Evolutionary conservation across 2,797 vertebrate species (phyloP), one percentile per base, ranked within the genome.

Genomic region (Spatula clypeata): DNA sequence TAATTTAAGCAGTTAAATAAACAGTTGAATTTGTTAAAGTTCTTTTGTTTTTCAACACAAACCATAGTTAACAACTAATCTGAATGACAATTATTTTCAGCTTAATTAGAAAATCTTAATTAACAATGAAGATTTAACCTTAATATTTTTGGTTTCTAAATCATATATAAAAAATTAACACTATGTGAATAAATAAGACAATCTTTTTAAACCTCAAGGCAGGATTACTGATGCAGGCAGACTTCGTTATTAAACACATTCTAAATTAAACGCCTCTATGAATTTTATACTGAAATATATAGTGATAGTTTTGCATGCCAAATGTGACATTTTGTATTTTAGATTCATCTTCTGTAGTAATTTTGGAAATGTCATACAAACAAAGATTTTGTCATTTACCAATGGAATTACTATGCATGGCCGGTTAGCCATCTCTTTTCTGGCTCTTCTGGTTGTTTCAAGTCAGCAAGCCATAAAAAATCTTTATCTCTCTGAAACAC

Each of bases 401-500:
- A 99, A 98, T 99, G 98, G 99, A 99, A 99, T 99, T 99, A 99
- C 99, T 99, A 99, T 99, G 99, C 99, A 98, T 99, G 99, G 99
- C 98, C 98, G 98, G 99, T 99, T 99, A 99, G 99, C 99, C 98
- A 98, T 98, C 98, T 98, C 98, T 98, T 98, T 97, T 95, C 98
- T 98, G 98, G 98, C 98, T 99, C 98, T 98, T 98, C 98, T 98
- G 98, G 98, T 99, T 99, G 99, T 99, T 99, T 99, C 99, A 99
- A 99, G 99, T 99, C 99, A 99, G 99, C 99, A 99, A 99, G 99
- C 99, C 99, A 99, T 99, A 99, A 99, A 99, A 99, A 99, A 99
- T 99, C 99, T 99, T 99, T 99, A 99, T 99, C 99, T 99, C 99
- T 99, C 99, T 99, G 99, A 99, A 99, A 99, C 99, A 99, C 99